Percentiles rank a stretch among this genome's conserved stretches.
Evolutionary conservation across 2,888 invertebrate species (phyloP).

Genomic region (Tachystola acroxantha): DNA sequence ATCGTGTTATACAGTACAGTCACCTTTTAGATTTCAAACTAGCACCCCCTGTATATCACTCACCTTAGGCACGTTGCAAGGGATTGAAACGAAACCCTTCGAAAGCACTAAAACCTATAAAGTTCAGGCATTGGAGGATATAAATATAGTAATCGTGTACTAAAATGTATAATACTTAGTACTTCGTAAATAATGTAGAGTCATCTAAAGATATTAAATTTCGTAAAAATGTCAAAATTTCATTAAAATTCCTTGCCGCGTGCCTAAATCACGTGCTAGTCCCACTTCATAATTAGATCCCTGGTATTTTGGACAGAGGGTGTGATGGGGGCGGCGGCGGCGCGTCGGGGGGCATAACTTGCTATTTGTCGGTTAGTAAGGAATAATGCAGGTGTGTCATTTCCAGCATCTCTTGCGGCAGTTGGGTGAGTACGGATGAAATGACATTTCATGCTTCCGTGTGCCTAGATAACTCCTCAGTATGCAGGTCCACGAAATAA

Average conservation of each 20-base stretch:
- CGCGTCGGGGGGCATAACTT: slow-evolving; percentile 50
- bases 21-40: slow-evolving; percentile 19
- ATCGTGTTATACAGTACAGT: slow-evolving; percentile 6
- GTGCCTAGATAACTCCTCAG: neutral
- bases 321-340: slow-evolving; percentile 53
- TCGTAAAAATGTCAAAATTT: no score
- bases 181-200: no score
- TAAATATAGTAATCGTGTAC: no score
- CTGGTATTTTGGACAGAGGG: slow-evolving; percentile 75
- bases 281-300: slow-evolving; percentile 56
- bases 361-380: slow-evolving; percentile 59
- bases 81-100: neutral
- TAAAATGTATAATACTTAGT: no score
- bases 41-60: slow-evolving; percentile 26
- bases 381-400: slow-evolving; percentile 78
- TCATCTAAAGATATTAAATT: no score
- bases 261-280: slow-evolving; percentile 32
- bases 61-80: slow-evolving; percentile 15
- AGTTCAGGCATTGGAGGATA: no score
- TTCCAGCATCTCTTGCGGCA: slow-evolving; percentile 76
- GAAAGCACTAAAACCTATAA: no score
- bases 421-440: slow-evolving; percentile 64
- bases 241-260: slow-evolving; percentile 6
- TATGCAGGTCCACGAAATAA: neutral
- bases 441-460: slow-evolving; percentile 16